Base-by-base conservation (phyloP, 2,888 invertebrate genomes). In the Trisateles emortualis region DNA sequence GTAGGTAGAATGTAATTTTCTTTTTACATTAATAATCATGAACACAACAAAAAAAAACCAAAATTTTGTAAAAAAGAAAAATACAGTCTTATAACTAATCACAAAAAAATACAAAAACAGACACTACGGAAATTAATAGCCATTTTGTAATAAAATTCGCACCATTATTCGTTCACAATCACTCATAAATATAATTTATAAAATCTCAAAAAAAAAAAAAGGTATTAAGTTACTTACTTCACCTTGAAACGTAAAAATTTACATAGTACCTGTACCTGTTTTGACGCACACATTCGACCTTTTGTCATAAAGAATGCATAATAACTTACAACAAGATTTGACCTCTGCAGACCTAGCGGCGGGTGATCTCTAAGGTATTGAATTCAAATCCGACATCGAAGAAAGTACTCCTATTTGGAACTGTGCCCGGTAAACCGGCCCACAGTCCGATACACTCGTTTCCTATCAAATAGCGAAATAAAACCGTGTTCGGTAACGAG, bases 321-420 rank as follows among this genome's bases (percentile, higher is more conserved):
- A 13, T 13, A 39, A 22, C 22, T 39, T 39, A 39, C 11, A 11
- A 39, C 14, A 13, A 11, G 5, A 1, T 17, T 39, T 39, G 22
- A 38, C 38, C 22, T 22, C 2, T n/a, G n/a, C n/a, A n/a, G n/a
- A n/a, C n/a, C 17, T n/a, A 38, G n/a, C 3, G 38, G 38, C 6
- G 16, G 5, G 13, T 8, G 8, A 11, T 41, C 14, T 6, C 33
- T 8, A 30, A 17, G 9, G 36, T 36, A 45, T 36, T 33, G 19
- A n/a, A 44, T 33, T 44, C 44, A 24, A 45, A 45, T 29, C 13
- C 17, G 3, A 8, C 1, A 16, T 29, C 4, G 24, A 22, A 35
- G 44, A 45, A 36, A 36, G 24, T 36, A 16, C 4, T 16, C 16
- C 35, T 45, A 45, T 35, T 45, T 45, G 44, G 44, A 45, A 24